Evolutionary conservation across 2,888 invertebrate genomes (phyloP).

Genomic region (Drosophila villosipedis): DNA sequence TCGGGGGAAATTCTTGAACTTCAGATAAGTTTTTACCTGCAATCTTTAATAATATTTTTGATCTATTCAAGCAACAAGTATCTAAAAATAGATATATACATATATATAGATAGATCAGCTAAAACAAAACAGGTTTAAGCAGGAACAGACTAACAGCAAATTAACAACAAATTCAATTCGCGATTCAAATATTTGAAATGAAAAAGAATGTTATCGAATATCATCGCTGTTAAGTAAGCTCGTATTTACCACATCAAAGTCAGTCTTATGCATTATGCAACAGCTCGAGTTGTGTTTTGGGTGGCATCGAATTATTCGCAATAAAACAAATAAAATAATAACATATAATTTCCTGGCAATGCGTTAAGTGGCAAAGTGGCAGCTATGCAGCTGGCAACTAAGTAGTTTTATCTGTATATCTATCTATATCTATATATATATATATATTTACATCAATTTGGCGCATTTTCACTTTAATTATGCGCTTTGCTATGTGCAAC

Average conservation of each 20-base stretch:
- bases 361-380: conserved; percentile 13
- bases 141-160: neutral
- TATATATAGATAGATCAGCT: neutral
- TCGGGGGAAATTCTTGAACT: neutral
- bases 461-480: conserved; percentile 65
- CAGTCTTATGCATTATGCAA: neutral
- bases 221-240: neutral
- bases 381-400: conserved; percentile 1
- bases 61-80: neutral
- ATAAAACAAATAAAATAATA: neutral
- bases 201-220: neutral
- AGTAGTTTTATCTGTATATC: neutral
- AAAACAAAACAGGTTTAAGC: neutral
- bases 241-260: neutral
- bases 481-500: conserved; percentile 34
- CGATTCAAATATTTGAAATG: neutral
- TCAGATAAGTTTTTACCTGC: neutral
- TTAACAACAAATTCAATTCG: neutral
- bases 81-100: too few species aligned
- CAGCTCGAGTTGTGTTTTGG: neutral
- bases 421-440: neutral
- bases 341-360: conserved; percentile 6
- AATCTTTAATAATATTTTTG: neutral
- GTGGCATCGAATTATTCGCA: neutral
- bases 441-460: neutral